Conservation (phyloP, 2,113 vertebrate genomes). For the Girardinichthys multiradiatus region DNA sequence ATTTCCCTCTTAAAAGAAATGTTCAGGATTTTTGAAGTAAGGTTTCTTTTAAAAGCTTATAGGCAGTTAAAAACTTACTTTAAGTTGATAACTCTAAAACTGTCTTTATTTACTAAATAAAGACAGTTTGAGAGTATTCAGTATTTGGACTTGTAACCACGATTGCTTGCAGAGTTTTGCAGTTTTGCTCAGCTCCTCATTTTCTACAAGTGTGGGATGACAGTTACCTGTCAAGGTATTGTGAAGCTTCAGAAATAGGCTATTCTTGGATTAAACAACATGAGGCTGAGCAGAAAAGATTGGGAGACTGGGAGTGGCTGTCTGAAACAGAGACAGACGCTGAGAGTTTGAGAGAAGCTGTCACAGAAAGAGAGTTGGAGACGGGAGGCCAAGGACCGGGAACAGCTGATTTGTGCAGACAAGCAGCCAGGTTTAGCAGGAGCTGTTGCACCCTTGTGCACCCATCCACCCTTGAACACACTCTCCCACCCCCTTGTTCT, state of each 20-base stretch:
- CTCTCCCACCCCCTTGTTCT: not conserved
- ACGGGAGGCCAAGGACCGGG: not conserved
- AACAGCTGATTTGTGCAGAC: slow-evolving; percentile 47
- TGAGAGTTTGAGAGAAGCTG: slow-evolving; percentile 23
- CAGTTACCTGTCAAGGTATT: slow-evolving; percentile 24
- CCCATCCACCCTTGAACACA: slow-evolving; percentile 13
- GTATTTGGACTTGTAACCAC: not conserved
- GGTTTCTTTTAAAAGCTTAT: no score
- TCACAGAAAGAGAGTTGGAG: slow-evolving; percentile 15
- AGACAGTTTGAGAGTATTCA: no score
- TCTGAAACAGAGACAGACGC: slow-evolving; percentile 34
- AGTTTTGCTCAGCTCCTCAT: slow-evolving; percentile 1
- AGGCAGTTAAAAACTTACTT: no score
- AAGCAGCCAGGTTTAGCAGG: slow-evolving; percentile 42
- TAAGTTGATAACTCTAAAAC: no score
- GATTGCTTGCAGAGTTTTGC: not conserved
- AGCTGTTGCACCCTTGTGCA: slow-evolving; percentile 28
- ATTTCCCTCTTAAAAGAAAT: no score
- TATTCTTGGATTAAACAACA: slow-evolving; percentile 51
- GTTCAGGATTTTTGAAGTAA: no score
- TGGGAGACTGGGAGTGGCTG: slow-evolving; percentile 14
- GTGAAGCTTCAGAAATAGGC: slow-evolving; percentile 49
- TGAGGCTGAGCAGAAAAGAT: not conserved
- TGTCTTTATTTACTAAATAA: no score
- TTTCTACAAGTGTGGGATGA: slow-evolving; percentile 24